A percentile compares a stretch with the other conserved stretches of the same genome.
Evolutionary conservation across 2,113 vertebrate species (phyloP).

Genomic region (Telmatochromis sp.): DNA sequence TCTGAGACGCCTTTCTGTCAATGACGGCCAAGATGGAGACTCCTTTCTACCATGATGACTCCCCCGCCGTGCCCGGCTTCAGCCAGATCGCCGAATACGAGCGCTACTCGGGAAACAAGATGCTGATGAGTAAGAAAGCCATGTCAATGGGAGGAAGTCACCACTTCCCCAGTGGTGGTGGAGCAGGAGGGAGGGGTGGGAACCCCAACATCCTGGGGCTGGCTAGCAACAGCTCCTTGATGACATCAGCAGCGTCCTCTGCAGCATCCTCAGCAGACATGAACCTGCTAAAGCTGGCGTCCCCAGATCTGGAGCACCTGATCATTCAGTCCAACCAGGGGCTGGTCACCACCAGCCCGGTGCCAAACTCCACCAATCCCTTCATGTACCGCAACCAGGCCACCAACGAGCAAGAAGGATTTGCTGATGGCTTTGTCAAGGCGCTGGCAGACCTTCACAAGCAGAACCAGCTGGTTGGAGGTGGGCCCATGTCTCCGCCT

Average conservation of each 20-base stretch:
- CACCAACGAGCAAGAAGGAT: constrained; percentile 86
- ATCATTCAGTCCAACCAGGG: constrained; percentile 89
- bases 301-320: constrained; percentile 86
- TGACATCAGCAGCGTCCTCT: background rate
- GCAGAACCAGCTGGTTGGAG: constrained; percentile 81
- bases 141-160: constrained; percentile 42
- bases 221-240: background rate
- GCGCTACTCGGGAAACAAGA: constrained; percentile 65
- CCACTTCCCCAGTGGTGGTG: background rate
- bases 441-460: constrained; percentile 91
- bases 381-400: constrained; percentile 80
- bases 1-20: constrained; percentile 21
- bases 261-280: constrained; percentile 62
- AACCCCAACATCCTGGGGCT: constrained; percentile 22
- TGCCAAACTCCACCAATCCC: constrained; percentile 61
- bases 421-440: constrained; percentile 91
- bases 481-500: constrained; percentile 32
- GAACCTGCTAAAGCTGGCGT: constrained; percentile 82
- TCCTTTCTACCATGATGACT: constrained; percentile 75
- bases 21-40: constrained; percentile 69
- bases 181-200: background rate
- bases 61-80: constrained; percentile 40
- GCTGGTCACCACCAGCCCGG: constrained; percentile 77
- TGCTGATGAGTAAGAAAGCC: constrained; percentile 67
- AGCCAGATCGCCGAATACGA: constrained; percentile 60